Percentiles rank a stretch among this genome's conserved stretches.
Evolutionary conservation across 2,113 vertebrate genomes (phyloP).

Genomic region (Colaptes auratus): DNA sequence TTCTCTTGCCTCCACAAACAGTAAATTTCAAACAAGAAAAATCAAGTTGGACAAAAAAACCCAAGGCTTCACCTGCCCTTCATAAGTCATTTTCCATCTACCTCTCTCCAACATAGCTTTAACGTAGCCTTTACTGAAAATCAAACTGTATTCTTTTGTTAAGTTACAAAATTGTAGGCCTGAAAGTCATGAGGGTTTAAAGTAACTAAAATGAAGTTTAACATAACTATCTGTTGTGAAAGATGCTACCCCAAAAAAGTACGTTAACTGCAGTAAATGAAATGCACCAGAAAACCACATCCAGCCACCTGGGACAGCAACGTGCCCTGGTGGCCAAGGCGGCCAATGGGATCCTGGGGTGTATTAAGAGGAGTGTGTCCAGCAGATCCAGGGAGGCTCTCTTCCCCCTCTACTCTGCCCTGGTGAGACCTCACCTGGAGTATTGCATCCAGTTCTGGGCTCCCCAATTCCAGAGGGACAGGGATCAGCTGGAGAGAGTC

Average conservation of each 20-base stretch:
- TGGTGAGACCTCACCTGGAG: no score
- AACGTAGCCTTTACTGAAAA: slow-evolving; percentile 25
- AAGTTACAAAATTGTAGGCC: slow-evolving; percentile 16
- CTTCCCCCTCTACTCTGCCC: no score
- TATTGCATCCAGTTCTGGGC: no score
- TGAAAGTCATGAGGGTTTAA: background rate
- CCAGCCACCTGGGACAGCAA: no score
- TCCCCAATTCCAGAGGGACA: no score
- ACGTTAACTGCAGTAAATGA: background rate
- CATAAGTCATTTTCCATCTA: background rate
- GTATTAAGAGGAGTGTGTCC: no score
- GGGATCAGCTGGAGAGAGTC: no score
- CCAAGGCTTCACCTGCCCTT: background rate
- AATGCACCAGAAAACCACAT: background rate
- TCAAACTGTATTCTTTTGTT: background rate
- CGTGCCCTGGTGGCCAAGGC: no score
- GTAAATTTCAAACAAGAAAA: slow-evolving; percentile 57
- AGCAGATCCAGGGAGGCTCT: no score
- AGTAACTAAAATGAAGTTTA: background rate
- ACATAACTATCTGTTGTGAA: background rate
- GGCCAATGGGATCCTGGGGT: no score
- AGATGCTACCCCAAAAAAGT: fast-evolving
- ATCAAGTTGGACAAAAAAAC: slow-evolving; percentile 33
- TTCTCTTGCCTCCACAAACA: slow-evolving; percentile 17
- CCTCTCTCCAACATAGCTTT: background rate